Evolutionary conservation across 2,113 vertebrate genomes (phyloP), one percentile per base, ranked within the genome.

Genomic region (Myanophis thanlyinensis): DNA sequence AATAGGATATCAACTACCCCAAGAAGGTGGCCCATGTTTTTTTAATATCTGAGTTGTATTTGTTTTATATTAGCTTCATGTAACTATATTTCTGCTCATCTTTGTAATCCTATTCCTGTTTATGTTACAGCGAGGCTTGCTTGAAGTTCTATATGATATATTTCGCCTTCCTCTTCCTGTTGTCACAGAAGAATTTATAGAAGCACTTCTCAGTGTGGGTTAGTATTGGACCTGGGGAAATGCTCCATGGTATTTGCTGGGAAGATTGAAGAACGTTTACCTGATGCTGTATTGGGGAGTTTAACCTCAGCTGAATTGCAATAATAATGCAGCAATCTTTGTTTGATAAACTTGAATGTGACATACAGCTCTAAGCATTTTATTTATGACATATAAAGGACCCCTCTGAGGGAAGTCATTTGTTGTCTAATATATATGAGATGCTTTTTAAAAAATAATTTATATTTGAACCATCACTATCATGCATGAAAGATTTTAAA

Each of bases 81-180:
- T 80, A 44, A 80, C 44, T 40, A 91, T 2, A 51, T 87, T 62
- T 91, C 12, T 62, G 2, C 23, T 67, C 46, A 20, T 85, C 91
- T 92, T 90, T 92, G 0, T 92, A 92, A 89, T 54, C 10, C 6
- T 49, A 44, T 87, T 54, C 49, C 87, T 80, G 92, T 86, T 90
- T 46, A 92, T 91, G 84, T 95, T 96, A 15, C 96, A 99, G 99
- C 98, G 98, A 97, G 98, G 98, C 92, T 96, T 99, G 85, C 97
- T 99, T 95, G 99, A 99, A 96, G 99, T 99, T 93, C 98, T 99
- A 85, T 99, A 99, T 95, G 99, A 99, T 93, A 99, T 99, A 96
- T 99, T 99, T 97, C 98, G 99, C 91, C 98, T 99, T 94, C 98
- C 99, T 95, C 97, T 99, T 87, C 99, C 99, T 95, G 98, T 99